These are phyloP conservation scores for Noctuana brunneofusca DNA, from an alignment of 2,888 invertebrate species.

Conservation along the genomic window DNA sequence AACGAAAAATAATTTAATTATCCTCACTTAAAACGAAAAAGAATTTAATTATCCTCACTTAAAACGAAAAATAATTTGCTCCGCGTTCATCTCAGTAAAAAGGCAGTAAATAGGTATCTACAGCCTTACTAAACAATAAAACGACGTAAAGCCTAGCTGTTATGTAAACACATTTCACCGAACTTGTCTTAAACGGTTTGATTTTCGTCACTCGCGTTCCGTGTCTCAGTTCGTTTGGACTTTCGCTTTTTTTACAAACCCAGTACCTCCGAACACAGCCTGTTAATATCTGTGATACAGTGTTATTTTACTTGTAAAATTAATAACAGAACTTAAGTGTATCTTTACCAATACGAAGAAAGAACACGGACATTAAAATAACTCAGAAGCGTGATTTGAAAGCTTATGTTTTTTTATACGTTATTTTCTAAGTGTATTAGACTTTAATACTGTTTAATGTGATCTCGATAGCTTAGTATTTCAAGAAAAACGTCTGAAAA, in stretches of 20 bases:
- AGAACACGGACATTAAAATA: background rate
- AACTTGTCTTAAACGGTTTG: conserved; percentile 53
- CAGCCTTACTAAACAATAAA: conserved; percentile 1
- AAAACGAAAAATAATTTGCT: too few relatives aligned
- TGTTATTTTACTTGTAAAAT: background rate
- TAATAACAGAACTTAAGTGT: background rate
- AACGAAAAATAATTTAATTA: too few relatives aligned
- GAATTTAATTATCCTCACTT: too few relatives aligned
- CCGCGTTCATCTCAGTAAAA: background rate
- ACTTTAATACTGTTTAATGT: too few relatives aligned
- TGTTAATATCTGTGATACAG: background rate
- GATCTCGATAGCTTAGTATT: too few relatives aligned
- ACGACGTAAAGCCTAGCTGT: conserved; percentile 46
- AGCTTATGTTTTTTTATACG: too few relatives aligned
- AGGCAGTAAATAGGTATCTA: too few relatives aligned
- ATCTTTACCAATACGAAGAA: background rate
- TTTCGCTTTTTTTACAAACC: conserved; percentile 52
- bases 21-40: too few relatives aligned
- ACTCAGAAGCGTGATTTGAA: background rate
- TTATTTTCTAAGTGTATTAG: too few relatives aligned
- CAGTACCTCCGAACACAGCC: background rate
- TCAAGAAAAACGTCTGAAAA: too few relatives aligned
- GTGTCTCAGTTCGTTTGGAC: conserved; percentile 54
- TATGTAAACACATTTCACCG: conserved; percentile 74
- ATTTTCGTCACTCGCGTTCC: conserved; percentile 64